Evolutionary conservation across 2,888 invertebrate species (phyloP).

Genomic region (Coremacera marginata): DNA sequence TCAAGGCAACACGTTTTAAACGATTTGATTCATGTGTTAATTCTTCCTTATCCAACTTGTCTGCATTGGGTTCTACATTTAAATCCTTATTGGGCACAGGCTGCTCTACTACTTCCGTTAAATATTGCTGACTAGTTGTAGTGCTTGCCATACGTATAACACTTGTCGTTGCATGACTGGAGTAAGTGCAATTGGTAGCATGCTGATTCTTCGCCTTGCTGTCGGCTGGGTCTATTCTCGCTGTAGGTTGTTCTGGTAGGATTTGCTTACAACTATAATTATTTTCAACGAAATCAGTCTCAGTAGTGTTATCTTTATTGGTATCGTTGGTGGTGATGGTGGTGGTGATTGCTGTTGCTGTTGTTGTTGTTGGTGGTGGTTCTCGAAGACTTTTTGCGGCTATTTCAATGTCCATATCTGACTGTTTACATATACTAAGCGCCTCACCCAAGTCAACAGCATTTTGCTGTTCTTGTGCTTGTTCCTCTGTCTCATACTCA

Average conservation of each 20-base stretch:
- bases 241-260: neutral
- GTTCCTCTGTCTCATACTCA: constrained; percentile 53
- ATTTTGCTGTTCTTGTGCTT: neutral
- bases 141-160: constrained; percentile 67
- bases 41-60: neutral
- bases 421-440: neutral
- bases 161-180: constrained; percentile 64
- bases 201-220: constrained; percentile 34
- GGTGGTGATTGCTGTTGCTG: constrained; percentile 47
- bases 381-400: constrained; percentile 39
- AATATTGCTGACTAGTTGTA: constrained; percentile 48
- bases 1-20: constrained; percentile 24
- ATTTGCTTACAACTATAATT: constrained; percentile 47
- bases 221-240: constrained; percentile 38
- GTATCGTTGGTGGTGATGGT: constrained; percentile 49
- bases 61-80: neutral
- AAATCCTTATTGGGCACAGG: neutral
- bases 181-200: constrained; percentile 12
- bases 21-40: neutral
- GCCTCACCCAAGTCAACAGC: neutral
- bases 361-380: constrained; percentile 46
- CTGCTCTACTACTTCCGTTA: neutral
- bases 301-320: constrained; percentile 37
- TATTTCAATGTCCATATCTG: neutral
- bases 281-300: constrained; percentile 53